Conservation (phyloP, 2,113 vertebrate genomes). For the Mirza zaza region DNA sequence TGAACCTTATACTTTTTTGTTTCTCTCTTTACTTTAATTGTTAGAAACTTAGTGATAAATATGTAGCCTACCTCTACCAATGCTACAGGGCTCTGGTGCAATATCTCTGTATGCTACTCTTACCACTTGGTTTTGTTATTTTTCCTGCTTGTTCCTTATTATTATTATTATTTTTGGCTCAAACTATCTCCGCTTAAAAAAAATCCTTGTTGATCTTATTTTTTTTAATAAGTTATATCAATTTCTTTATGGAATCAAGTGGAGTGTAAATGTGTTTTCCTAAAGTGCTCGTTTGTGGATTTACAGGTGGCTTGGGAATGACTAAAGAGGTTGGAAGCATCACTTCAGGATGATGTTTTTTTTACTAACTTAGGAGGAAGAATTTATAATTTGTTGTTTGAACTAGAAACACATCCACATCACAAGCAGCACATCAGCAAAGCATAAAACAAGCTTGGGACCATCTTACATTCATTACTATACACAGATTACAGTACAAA, state of each 20-base stretch:
- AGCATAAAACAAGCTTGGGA: background rate
- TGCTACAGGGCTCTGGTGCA: background rate
- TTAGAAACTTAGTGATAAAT: background rate
- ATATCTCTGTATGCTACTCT: background rate
- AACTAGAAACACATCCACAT: background rate
- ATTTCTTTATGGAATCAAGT: background rate
- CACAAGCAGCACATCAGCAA: background rate
- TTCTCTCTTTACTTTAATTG: background rate
- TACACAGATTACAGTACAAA: background rate
- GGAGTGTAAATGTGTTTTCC: background rate
- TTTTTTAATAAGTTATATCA: conserved; percentile 4
- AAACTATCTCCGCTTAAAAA: background rate
- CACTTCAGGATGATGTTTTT: background rate
- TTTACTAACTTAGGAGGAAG: background rate
- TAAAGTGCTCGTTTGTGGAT: background rate
- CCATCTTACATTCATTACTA: background rate
- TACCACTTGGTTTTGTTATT: background rate
- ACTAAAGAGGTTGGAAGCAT: background rate
- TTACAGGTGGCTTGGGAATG: background rate
- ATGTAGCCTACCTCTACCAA: background rate
- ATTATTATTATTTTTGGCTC: background rate
- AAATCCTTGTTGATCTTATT: background rate
- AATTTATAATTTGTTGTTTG: conserved; percentile 28
- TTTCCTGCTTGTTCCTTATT: background rate
- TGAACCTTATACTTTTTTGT: background rate